A percentile compares a stretch with the other conserved stretches of the same genome.
Conservation (phyloP, 2,113 vertebrate species). For the Leucosticte australis region DNA sequence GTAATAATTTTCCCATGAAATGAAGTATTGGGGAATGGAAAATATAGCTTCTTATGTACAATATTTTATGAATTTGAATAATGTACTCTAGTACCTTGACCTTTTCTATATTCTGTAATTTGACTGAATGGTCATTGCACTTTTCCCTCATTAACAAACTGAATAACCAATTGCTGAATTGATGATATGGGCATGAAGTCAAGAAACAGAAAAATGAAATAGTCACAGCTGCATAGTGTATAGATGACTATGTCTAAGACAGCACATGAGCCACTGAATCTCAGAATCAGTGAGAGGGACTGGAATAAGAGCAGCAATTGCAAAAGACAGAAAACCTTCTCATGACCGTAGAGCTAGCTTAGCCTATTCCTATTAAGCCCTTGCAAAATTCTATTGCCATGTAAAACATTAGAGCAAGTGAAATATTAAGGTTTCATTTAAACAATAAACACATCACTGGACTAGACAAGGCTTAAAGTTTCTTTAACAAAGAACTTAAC, state of each 20-base stretch:
- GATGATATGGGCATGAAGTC: conserved; percentile 30
- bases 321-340: neutral
- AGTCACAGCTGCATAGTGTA: neutral
- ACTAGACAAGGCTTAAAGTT: conserved; percentile 43
- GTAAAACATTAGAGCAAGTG: conserved; percentile 1
- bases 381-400: conserved; percentile 12
- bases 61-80: conserved; percentile 41
- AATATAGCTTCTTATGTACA: neutral
- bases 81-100: conserved; percentile 38
- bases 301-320: neutral
- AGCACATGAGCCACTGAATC: conserved; percentile 18
- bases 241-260: neutral
- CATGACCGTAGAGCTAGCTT: neutral
- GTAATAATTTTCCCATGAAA: conserved; percentile 47
- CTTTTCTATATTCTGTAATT: conserved; percentile 60
- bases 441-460: conserved; percentile 54
- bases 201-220: conserved; percentile 42
- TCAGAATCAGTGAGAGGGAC: neutral
- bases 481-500: conserved; percentile 53
- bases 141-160: conserved; percentile 30
- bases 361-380: neutral
- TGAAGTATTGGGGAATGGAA: neutral
- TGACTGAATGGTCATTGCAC: conserved; percentile 24
- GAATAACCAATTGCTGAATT: conserved; percentile 24
- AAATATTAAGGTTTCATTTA: conserved; percentile 51